Evolutionary conservation across 1,140 invertebrate species (phyloP).

Genomic region (Scaptomyza pallida): DNA sequence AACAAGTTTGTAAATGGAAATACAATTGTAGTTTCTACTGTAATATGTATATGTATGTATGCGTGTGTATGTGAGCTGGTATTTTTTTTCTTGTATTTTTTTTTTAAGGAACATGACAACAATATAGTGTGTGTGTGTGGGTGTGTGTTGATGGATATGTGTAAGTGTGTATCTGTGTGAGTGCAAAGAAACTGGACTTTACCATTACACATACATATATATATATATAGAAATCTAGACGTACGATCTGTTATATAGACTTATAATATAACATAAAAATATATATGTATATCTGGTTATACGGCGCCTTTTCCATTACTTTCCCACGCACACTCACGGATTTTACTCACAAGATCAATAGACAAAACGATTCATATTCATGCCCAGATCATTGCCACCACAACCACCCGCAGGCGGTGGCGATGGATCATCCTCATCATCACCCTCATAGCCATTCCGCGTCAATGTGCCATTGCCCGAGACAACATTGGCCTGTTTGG

Average conservation of each 20-base stretch:
- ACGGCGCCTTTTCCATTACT: neutral
- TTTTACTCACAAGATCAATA: conserved; percentile 51
- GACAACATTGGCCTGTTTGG: conserved; percentile 30
- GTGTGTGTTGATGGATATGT: neutral
- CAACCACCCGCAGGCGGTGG: conserved; percentile 76
- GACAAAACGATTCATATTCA: conserved; percentile 80
- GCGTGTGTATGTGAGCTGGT: conserved; percentile 10
- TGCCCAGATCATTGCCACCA: conserved; percentile 72
- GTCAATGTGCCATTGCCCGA: conserved; percentile 34
- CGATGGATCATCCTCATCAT: conserved; percentile 70
- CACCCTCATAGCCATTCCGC: conserved; percentile 50
- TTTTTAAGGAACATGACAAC: conserved; percentile 47
- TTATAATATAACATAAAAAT: conserved; percentile 19
- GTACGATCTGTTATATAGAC: neutral
- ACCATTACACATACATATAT: neutral
- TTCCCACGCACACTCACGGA: conserved; percentile 7
- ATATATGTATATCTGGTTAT: conserved; percentile 1
- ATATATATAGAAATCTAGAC: neutral
- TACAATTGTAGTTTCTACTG: conserved; percentile 59
- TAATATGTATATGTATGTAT: conserved; percentile 9
- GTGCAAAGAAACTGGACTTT: conserved; percentile 21
- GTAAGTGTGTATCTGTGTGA: conserved; percentile 6
- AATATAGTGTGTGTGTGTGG: conserved; percentile 22
- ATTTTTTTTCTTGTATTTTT: conserved; percentile 11
- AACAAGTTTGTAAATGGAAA: conserved; percentile 70